Conservation (phyloP, 2,113 vertebrate species). For the Laticauda colubrina region DNA sequence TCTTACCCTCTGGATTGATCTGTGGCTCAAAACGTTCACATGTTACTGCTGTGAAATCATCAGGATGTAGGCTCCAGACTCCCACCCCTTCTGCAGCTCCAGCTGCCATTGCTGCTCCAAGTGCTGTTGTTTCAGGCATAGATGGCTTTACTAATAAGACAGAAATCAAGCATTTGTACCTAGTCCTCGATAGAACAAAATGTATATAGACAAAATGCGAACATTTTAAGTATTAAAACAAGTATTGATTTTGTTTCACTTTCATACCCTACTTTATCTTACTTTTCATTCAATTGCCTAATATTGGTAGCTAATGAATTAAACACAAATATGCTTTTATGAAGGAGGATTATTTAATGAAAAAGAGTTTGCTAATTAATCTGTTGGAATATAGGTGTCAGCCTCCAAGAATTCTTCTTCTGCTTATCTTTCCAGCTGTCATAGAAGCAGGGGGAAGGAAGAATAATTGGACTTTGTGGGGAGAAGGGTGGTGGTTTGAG, state of each 20-base stretch:
- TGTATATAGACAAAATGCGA: not conserved
- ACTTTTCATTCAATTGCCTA: not conserved
- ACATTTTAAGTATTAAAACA: not conserved
- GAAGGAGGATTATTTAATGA: not conserved
- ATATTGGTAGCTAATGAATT: not conserved
- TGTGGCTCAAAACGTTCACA: constrained; percentile 89
- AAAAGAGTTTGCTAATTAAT: not conserved
- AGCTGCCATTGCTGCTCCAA: constrained; percentile 95
- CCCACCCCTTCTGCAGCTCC: constrained; percentile 90
- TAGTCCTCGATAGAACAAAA: not conserved
- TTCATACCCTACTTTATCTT: not conserved
- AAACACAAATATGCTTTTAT: not conserved
- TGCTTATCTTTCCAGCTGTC: too few relatives aligned
- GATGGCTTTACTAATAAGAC: constrained; percentile 82
- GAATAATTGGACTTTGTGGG: too few relatives aligned
- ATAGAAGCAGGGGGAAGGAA: too few relatives aligned
- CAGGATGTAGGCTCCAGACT: constrained; percentile 85
- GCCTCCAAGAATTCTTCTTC: too few relatives aligned
- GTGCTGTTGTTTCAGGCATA: constrained; percentile 93
- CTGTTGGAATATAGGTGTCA: not conserved
- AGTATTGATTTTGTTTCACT: too few relatives aligned
- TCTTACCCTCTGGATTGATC: constrained; percentile 87
- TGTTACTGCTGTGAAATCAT: constrained; percentile 77
- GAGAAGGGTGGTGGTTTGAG: too few relatives aligned
- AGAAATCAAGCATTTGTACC: constrained; percentile 28